A percentile compares a stretch with the other conserved stretches of the same genome.
Evolutionary conservation across 1,140 invertebrate genomes (phyloP).

Genomic region (Lepidurus packardi): DNA sequence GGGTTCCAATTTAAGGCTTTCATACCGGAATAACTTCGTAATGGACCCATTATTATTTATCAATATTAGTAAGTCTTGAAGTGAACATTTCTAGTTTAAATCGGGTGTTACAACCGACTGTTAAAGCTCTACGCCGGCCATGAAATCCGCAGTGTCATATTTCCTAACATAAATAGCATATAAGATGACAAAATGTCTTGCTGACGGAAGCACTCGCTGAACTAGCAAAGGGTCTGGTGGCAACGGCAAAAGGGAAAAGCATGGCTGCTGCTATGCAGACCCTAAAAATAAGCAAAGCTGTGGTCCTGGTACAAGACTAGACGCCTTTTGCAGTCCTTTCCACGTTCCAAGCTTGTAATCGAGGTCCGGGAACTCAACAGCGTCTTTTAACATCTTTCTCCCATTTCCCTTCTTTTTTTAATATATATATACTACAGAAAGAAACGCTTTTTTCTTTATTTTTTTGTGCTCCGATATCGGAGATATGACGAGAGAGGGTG

Average conservation of each 20-base stretch:
- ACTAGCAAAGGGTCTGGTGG: conserved; percentile 20
- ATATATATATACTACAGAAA: background rate
- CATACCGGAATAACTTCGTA: background rate
- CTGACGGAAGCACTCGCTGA: conserved; percentile 20
- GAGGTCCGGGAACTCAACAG: background rate
- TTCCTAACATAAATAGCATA: conserved; percentile 20
- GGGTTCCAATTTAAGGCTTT: background rate
- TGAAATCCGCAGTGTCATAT: background rate
- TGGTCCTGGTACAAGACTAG: conserved; percentile 17
- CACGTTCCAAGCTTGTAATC: background rate
- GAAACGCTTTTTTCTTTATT: background rate
- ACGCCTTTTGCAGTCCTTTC: conserved; percentile 9
- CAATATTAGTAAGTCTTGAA: background rate
- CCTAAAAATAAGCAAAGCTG: conserved; percentile 22
- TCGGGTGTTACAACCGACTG: background rate
- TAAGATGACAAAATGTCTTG: conserved; percentile 11
- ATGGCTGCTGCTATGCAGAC: conserved; percentile 1
- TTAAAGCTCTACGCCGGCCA: background rate
- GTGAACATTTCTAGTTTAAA: background rate
- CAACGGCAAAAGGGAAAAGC: background rate
- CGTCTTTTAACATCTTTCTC: conserved; percentile 14
- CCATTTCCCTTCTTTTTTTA: background rate
- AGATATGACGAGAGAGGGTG: background rate
- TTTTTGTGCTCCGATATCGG: background rate
- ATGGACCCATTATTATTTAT: background rate